These are phyloP conservation scores for Sminthurides bifidus DNA, from an alignment of 1,140 invertebrate species.

Conservation along the genomic window DNA sequence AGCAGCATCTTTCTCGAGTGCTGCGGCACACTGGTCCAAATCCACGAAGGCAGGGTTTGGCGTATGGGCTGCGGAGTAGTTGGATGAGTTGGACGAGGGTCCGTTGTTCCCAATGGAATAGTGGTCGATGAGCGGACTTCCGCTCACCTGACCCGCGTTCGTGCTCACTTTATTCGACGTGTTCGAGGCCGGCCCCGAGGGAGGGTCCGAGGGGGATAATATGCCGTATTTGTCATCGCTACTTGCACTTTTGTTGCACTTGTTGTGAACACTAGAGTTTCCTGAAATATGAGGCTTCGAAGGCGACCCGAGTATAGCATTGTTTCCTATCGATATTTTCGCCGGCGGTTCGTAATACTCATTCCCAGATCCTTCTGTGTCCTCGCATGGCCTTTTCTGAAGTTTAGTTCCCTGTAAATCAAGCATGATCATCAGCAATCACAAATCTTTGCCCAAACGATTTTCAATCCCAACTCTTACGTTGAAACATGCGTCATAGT, in stretches of 20 bases:
- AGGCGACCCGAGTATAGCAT: too few species aligned
- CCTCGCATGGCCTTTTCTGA: constrained; percentile 58
- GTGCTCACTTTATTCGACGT: too few species aligned
- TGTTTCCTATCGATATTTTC: constrained; percentile 43
- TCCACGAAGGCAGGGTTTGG: constrained; percentile 62
- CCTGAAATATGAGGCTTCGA: too few species aligned
- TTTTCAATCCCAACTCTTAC: too few species aligned
- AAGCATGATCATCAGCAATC: background rate
- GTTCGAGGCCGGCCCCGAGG: too few species aligned
- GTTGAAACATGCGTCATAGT: too few species aligned
- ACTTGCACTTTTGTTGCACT: too few species aligned
- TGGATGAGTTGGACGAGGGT: constrained; percentile 30
- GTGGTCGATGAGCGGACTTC: constrained; percentile 37
- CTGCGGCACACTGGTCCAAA: constrained; percentile 62
- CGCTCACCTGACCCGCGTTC: background rate
- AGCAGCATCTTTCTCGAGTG: constrained; percentile 63
- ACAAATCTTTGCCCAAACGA: background rate
- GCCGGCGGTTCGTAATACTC: constrained; percentile 52
- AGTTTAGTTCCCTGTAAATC: constrained; percentile 47
- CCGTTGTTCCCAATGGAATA: constrained; percentile 4
- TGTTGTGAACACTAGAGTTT: too few species aligned
- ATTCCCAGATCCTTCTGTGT: constrained; percentile 45
- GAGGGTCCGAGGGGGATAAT: too few species aligned
- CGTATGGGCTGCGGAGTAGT: constrained; percentile 33
- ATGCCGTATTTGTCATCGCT: too few species aligned